Evolutionary conservation across 35 echinoderm and acorn worm genomes (phyloP).

Genomic region (Eucidaris tribuloides): DNA sequence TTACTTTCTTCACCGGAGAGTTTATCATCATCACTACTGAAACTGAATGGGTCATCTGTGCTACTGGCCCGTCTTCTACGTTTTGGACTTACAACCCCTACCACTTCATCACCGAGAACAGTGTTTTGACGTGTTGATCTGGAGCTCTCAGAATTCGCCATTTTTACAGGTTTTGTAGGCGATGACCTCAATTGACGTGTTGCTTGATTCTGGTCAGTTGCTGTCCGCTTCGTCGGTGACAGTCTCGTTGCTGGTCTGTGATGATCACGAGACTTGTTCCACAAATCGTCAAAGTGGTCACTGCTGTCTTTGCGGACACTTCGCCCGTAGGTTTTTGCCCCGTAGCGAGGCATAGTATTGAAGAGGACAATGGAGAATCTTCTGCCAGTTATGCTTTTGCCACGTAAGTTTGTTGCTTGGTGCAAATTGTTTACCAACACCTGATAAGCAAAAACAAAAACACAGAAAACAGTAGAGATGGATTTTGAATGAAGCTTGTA

Average conservation of each 20-base stretch:
- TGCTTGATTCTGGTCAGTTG: neutral
- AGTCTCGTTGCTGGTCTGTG: slow-evolving; percentile 20
- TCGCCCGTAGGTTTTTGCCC: slow-evolving; percentile 60
- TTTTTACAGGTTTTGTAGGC: slow-evolving; percentile 31
- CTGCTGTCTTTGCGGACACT: slow-evolving; percentile 26
- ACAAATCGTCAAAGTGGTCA: slow-evolving; percentile 56
- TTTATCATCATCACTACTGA: slow-evolving; percentile 61
- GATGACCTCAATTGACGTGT: slow-evolving; percentile 12
- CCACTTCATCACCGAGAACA: neutral
- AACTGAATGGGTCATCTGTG: slow-evolving; percentile 53
- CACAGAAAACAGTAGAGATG: no score
- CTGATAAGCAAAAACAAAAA: no score
- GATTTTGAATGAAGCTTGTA: no score
- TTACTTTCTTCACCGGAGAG: neutral
- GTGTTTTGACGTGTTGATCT: slow-evolving; percentile 21
- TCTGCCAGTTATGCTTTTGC: no score
- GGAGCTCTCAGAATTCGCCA: slow-evolving; percentile 20
- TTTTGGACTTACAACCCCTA: slow-evolving; percentile 33
- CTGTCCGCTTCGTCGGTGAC: slow-evolving; percentile 11
- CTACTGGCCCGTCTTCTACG: slow-evolving; percentile 34
- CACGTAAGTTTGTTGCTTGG: no score
- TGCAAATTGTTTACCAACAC: no score
- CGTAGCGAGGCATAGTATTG: slow-evolving; percentile 59
- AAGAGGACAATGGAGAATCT: no score
- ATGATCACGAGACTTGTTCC: slow-evolving; percentile 9